phyloP scores from a whole-genome alignment of 2,888 invertebrate species.

The Byasa hedistus region DNA sequence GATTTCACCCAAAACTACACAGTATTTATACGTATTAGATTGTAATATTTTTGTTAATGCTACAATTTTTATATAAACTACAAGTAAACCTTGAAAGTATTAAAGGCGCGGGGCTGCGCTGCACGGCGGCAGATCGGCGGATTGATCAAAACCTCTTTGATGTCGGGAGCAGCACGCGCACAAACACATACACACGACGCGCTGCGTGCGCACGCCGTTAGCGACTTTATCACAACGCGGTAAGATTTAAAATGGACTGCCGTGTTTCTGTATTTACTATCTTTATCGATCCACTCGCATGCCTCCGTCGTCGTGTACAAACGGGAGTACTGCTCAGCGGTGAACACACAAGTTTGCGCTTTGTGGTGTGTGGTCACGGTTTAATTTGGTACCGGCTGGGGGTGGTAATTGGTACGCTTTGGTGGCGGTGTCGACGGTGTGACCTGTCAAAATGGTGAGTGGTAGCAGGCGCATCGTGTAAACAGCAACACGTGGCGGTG shows the following conservation, averaged over 20 bases:
- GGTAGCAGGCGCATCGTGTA: constrained; percentile 70
- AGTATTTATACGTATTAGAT: no score
- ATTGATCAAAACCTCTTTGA: constrained; percentile 72
- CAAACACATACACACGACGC: no score
- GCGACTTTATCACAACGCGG: neutral
- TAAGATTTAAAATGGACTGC: constrained; percentile 31
- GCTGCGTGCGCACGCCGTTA: no score
- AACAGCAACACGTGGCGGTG: constrained; percentile 62
- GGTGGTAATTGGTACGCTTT: constrained; percentile 31
- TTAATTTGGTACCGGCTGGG: constrained; percentile 24
- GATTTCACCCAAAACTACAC: no score
- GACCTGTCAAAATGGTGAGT: constrained; percentile 72
- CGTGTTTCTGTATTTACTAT: constrained; percentile 27
- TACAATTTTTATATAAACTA: neutral
- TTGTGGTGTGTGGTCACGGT: constrained; percentile 9
- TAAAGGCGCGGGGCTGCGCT: constrained; percentile 54
- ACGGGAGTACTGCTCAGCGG: neutral
- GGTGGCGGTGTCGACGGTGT: constrained; percentile 37
- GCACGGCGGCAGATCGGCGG: constrained; percentile 53
- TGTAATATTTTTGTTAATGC: constrained; percentile 9
- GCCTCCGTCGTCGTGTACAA: neutral
- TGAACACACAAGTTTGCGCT: constrained; percentile 29
- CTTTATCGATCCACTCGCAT: constrained; percentile 9
- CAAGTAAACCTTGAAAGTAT: neutral
- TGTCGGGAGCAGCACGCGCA: constrained; percentile 53